Evolutionary conservation across 2,113 vertebrate species (phyloP).

Genomic region (Gavialis gangeticus): DNA sequence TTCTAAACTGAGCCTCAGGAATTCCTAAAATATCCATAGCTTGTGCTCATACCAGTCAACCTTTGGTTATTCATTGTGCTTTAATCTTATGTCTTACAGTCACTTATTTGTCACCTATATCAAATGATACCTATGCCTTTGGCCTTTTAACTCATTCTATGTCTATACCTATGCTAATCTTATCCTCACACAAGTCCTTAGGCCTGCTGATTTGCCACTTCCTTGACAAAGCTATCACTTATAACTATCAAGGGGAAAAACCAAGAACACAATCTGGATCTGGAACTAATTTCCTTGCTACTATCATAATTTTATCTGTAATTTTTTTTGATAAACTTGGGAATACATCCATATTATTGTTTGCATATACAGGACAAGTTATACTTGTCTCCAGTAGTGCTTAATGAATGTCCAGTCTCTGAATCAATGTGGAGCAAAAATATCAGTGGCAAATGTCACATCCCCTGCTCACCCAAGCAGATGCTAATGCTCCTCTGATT

Average conservation of each 20-base stretch:
- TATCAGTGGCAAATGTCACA: not conserved
- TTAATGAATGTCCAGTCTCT: not conserved
- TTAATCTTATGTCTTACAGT: no score
- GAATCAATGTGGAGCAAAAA: not conserved
- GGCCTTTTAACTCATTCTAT: not conserved
- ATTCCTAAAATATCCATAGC: no score
- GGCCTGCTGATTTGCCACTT: not conserved
- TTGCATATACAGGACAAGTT: not conserved
- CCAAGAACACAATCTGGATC: not conserved
- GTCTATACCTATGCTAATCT: not conserved
- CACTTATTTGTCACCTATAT: not conserved
- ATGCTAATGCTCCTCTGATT: not conserved
- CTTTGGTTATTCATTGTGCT: no score
- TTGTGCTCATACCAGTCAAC: no score
- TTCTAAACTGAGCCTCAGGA: no score
- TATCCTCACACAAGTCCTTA: not conserved
- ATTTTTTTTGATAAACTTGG: not conserved
- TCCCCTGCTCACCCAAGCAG: conserved; percentile 36
- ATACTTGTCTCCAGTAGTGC: not conserved
- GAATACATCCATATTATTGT: not conserved
- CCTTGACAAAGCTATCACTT: no score
- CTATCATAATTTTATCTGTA: not conserved
- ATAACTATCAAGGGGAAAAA: no score
- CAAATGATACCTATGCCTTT: not conserved
- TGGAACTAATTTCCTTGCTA: not conserved